A percentile compares a stretch with the other conserved stretches of the same genome.
These are phyloP conservation scores for Pammene aurita DNA, from an alignment of 2,888 invertebrate species.

Conservation along the genomic window DNA sequence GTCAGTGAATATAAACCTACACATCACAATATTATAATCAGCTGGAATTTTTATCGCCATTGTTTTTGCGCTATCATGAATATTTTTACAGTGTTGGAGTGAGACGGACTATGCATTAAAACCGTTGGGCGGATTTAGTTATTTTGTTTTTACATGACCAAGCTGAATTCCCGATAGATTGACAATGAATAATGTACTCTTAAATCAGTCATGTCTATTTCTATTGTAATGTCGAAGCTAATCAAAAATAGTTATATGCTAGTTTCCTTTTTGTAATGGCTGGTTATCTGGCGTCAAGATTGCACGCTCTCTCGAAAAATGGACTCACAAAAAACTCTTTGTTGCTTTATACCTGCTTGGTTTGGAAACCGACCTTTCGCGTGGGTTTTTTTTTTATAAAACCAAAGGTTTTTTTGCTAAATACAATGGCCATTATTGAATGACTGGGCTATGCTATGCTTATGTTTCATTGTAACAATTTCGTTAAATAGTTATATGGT, in stretches of 20 bases:
- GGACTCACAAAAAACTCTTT: slow-evolving; percentile 37
- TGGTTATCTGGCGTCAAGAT: slow-evolving; percentile 38
- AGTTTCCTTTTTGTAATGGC: slow-evolving; percentile 36
- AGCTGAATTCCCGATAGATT: slow-evolving; percentile 29
- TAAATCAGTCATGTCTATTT: slow-evolving; percentile 17
- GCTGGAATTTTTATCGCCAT: slow-evolving; percentile 71
- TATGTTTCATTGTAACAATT: slow-evolving; percentile 9
- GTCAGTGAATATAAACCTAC: slow-evolving; percentile 33
- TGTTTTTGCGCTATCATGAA: slow-evolving; percentile 71
- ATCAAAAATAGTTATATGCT: slow-evolving; percentile 18
- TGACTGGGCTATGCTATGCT: slow-evolving; percentile 10
- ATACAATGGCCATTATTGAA: slow-evolving; percentile 15
- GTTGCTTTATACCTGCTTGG: slow-evolving; percentile 36
- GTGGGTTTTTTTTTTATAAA: slow-evolving; percentile 28
- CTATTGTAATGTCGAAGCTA: slow-evolving; percentile 9
- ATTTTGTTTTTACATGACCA: slow-evolving; percentile 62
- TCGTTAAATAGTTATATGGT: not conserved
- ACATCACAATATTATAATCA: slow-evolving; percentile 52
- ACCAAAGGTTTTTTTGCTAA: slow-evolving; percentile 19
- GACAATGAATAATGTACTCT: not conserved
- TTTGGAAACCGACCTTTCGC: slow-evolving; percentile 38
- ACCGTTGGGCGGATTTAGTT: slow-evolving; percentile 70
- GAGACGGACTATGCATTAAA: slow-evolving; percentile 69
- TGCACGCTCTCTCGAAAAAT: slow-evolving; percentile 41
- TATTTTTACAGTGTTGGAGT: slow-evolving; percentile 76